These are phyloP conservation scores for Phocides pigmalion DNA, from an alignment of 1,140 invertebrate genomes.

Conservation along the genomic window DNA sequence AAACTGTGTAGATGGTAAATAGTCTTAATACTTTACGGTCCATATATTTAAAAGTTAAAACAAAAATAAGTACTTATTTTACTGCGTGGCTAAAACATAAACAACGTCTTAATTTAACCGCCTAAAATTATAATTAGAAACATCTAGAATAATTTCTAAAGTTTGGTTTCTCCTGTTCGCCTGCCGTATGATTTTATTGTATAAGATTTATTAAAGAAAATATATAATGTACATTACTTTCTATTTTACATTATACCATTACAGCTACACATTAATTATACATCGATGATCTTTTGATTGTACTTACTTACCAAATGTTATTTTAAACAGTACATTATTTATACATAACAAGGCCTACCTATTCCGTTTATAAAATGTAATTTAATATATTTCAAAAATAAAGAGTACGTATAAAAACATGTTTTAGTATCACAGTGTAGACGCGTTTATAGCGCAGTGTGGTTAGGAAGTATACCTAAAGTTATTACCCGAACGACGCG, in stretches of 20 bases:
- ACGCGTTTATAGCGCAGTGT: not conserved
- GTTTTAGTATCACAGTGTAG: conserved; percentile 16
- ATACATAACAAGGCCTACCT: conserved; percentile 60
- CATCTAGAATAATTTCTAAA: conserved; percentile 40
- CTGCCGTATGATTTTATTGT: conserved; percentile 32
- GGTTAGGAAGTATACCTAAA: not conserved
- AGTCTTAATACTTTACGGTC: conserved; percentile 23
- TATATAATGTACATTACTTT: conserved; percentile 57
- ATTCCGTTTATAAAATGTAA: conserved; percentile 58
- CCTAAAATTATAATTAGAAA: conserved; percentile 54
- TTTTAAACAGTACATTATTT: conserved; percentile 63
- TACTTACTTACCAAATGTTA: conserved; percentile 66
- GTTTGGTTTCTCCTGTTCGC: conserved; percentile 19
- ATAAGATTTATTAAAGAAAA: conserved; percentile 44
- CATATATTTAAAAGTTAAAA: conserved; percentile 29
- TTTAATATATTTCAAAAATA: conserved; percentile 68
- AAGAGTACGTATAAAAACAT: conserved; percentile 62
- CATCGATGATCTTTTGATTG: conserved; percentile 62
- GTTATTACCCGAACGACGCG: conserved; percentile 21
- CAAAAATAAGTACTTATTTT: conserved; percentile 23
- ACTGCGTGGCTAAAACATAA: conserved; percentile 33
- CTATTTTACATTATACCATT: conserved; percentile 63
- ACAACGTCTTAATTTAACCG: conserved; percentile 65
- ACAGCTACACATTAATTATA: conserved; percentile 68
- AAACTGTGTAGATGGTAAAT: conserved; percentile 13